A percentile compares a stretch with the other conserved stretches of the same genome.
phyloP scores from a whole-genome alignment of 2,113 vertebrate species.

The Macroglossus sobrinus region DNA sequence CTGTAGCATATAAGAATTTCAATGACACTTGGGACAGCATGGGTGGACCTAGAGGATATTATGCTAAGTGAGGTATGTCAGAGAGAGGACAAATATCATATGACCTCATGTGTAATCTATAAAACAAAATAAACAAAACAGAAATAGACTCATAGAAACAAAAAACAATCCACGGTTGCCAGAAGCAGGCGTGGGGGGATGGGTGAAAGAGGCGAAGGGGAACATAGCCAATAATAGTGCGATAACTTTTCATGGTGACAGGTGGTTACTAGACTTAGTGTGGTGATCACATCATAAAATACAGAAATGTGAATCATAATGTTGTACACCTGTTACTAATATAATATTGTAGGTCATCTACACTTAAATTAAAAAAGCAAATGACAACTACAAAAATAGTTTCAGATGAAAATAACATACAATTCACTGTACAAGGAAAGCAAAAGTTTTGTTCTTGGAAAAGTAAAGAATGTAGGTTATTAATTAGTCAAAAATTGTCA shows the following conservation, averaged over 20 bases:
- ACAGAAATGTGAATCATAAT: neutral
- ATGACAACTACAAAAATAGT: neutral
- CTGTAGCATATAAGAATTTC: neutral
- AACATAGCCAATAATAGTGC: neutral
- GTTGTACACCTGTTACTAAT: neutral
- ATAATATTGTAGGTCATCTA: neutral
- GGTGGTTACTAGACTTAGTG: neutral
- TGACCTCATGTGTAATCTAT: neutral
- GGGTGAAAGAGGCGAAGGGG: neutral
- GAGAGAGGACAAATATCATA: neutral
- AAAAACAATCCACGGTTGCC: neutral
- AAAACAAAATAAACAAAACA: neutral
- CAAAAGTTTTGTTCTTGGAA: slow-evolving; percentile 15
- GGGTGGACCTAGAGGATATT: neutral
- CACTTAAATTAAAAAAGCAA: neutral
- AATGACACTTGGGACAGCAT: neutral
- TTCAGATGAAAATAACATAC: slow-evolving; percentile 11
- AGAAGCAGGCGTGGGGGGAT: too few species aligned
- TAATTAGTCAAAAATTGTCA: neutral
- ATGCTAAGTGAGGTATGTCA: neutral
- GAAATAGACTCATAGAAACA: neutral
- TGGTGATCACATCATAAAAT: neutral
- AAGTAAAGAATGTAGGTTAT: neutral
- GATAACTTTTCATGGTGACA: neutral
- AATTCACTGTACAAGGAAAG: neutral